These are phyloP conservation scores for Machimus rusticus DNA, from an alignment of 2,888 invertebrate genomes.

Conservation along the genomic window DNA sequence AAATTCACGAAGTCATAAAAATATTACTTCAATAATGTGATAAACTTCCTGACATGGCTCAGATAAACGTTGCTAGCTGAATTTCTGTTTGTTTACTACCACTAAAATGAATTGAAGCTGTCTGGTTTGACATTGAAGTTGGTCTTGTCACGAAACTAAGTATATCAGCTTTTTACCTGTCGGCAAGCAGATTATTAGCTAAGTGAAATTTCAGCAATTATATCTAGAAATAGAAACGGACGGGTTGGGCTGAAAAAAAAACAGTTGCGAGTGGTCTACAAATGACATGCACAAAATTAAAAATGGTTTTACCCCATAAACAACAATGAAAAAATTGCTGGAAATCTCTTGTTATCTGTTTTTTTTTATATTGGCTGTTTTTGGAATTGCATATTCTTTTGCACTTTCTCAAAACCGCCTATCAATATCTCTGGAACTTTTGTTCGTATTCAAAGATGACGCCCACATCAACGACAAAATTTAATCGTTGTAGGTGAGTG, in stretches of 20 bases:
- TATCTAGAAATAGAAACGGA: not conserved
- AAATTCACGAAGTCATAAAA: not conserved
- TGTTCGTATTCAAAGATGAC: not conserved
- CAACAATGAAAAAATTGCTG: not conserved
- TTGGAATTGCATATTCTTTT: not conserved
- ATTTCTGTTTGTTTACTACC: not conserved
- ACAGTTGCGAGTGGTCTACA: not conserved
- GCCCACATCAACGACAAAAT: not conserved
- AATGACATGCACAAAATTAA: not conserved
- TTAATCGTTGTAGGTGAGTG: not conserved
- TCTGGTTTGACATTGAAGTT: not conserved
- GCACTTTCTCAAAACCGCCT: too few species aligned
- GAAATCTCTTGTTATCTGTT: not conserved
- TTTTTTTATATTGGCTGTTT: not conserved
- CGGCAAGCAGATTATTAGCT: not conserved
- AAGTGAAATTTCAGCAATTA: not conserved
- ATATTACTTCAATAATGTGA: not conserved
- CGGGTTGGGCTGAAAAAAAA: not conserved
- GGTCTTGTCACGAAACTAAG: not conserved
- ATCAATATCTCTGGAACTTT: not conserved
- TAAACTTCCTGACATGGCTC: not conserved
- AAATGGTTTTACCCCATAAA: not conserved
- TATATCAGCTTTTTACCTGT: not conserved
- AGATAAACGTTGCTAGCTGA: not conserved
- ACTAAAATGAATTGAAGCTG: not conserved